A percentile compares a stretch with the other conserved stretches of the same genome.
Conservation (phyloP, 2,888 invertebrate genomes). For the Dicranocentrus wangi region DNA sequence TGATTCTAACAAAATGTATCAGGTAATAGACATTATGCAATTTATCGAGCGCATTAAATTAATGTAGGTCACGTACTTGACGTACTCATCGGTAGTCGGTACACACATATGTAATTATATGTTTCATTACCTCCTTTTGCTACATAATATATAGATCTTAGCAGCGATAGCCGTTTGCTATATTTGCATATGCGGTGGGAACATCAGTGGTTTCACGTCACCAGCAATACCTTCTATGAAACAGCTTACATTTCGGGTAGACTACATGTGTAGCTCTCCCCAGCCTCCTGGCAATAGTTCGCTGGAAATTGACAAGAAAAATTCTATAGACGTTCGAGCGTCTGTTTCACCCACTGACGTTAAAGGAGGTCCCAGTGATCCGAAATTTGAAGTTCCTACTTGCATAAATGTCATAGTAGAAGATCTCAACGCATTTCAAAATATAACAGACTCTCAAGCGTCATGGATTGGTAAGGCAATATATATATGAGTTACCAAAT, state of each 20-base stretch:
- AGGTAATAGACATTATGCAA: constrained; percentile 31
- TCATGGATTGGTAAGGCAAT: constrained; percentile 67
- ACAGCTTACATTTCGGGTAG: constrained; percentile 36
- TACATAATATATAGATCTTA: constrained; percentile 57
- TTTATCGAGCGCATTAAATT: not conserved
- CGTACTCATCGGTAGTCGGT: too few species aligned
- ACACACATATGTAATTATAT: not conserved
- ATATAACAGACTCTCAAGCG: constrained; percentile 60
- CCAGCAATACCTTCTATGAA: constrained; percentile 70
- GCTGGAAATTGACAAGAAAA: too few species aligned
- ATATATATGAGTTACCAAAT: constrained; percentile 6
- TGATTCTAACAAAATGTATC: constrained; percentile 46
- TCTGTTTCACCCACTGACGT: too few species aligned
- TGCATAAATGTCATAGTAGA: constrained; percentile 20
- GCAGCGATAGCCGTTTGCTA: constrained; percentile 66
- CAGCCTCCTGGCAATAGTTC: too few species aligned
- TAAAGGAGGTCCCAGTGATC: too few species aligned
- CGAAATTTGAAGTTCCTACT: not conserved
- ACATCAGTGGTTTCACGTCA: constrained; percentile 68
- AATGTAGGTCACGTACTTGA: not conserved
- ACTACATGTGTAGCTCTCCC: constrained; percentile 12
- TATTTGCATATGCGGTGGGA: constrained; percentile 68
- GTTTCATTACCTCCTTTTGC: not conserved
- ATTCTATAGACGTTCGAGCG: too few species aligned
- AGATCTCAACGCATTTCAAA: constrained; percentile 26